phyloP scores from a whole-genome alignment of 2,797 vertebrate genomes.

The Apodemus agrarius region DNA sequence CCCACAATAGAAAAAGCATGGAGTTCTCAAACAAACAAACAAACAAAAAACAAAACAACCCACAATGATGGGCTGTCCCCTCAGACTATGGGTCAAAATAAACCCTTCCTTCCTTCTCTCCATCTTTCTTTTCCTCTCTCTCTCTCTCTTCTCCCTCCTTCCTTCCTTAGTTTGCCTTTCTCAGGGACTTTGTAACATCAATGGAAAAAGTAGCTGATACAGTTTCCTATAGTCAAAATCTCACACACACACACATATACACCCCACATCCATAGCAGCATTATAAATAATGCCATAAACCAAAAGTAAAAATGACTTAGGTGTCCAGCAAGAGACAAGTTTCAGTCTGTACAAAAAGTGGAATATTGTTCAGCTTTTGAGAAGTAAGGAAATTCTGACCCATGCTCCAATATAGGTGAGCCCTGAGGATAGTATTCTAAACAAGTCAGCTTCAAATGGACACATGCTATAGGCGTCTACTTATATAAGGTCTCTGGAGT shows the following conservation, averaged over 20 bases:
- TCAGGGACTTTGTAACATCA: not conserved
- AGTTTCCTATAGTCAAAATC: not conserved
- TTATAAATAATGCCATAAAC: not conserved
- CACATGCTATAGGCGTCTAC: not conserved
- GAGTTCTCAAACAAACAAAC: not conserved
- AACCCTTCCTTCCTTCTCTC: not conserved
- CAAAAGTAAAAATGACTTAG: not conserved
- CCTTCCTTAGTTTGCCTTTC: not conserved
- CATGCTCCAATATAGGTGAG: not conserved
- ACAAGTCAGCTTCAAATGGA: not conserved
- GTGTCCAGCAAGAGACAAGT: not conserved
- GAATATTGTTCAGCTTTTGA: not conserved
- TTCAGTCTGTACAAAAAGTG: too few species aligned
- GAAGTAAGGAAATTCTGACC: not conserved
- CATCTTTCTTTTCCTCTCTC: not conserved
- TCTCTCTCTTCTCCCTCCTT: too few species aligned
- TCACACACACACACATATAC: not conserved
- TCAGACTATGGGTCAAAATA: not conserved
- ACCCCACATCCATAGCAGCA: not conserved
- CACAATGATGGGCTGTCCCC: not conserved
- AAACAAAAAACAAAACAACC: not conserved
- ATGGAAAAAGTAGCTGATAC: not conserved
- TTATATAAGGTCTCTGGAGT: not conserved
- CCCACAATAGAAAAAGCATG: not conserved
- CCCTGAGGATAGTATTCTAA: not conserved